Conservation (phyloP, 2,113 vertebrate genomes). For the Lamprotornis superbus region DNA sequence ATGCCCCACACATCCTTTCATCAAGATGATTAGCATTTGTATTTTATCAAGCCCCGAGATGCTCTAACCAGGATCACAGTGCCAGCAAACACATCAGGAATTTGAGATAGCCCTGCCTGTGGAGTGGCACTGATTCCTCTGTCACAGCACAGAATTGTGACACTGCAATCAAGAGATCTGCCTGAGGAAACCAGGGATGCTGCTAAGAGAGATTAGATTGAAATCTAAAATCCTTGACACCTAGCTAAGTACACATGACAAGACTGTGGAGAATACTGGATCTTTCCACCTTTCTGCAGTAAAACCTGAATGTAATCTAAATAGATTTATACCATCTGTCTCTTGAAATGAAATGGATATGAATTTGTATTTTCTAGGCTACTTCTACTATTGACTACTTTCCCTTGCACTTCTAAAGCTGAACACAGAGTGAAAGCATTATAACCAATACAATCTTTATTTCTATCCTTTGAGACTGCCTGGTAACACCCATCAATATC, state of each 20-base stretch:
- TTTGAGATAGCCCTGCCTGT: not conserved
- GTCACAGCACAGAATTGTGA: not conserved
- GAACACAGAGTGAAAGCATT: not conserved
- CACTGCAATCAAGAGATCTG: not conserved
- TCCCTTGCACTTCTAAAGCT: not conserved
- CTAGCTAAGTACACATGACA: not conserved
- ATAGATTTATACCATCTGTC: not conserved
- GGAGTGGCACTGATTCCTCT: not conserved
- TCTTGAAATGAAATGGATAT: not conserved
- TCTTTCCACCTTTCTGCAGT: not conserved
- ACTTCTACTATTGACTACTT: not conserved
- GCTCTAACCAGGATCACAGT: not conserved
- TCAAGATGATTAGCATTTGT: not conserved
- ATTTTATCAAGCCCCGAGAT: not conserved
- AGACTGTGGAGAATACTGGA: not conserved
- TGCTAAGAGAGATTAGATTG: not conserved
- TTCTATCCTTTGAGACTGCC: not conserved
- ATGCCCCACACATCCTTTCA: not conserved
- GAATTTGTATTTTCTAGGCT: not conserved
- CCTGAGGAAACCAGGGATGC: not conserved
- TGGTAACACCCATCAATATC: not conserved
- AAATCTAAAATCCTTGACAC: constrained; percentile 18
- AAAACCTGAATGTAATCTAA: not conserved
- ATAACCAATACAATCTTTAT: not conserved
- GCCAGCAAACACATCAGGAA: not conserved